Percentiles rank a stretch among this genome's conserved stretches.
These are phyloP conservation scores for Exocentrus adspersus DNA, from an alignment of 2,888 invertebrate genomes.

Conservation along the genomic window DNA sequence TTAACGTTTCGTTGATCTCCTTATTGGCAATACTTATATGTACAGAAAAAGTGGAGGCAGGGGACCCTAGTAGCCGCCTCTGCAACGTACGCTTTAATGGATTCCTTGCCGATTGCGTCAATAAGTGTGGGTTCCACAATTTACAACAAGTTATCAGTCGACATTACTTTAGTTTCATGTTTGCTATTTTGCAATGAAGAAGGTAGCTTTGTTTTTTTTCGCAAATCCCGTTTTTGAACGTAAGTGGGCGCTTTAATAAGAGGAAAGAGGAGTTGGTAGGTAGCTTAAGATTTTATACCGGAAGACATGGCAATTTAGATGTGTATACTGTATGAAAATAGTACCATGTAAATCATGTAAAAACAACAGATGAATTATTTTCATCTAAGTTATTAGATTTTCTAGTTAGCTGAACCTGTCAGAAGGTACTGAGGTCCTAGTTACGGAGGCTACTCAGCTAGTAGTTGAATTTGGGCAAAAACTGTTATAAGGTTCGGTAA, in stretches of 20 bases:
- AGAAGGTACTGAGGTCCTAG: too few relatives aligned
- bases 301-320: neutral
- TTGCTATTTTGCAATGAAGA: constrained; percentile 17
- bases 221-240: neutral
- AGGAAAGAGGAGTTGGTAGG: neutral
- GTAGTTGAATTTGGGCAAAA: too few relatives aligned
- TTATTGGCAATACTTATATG: constrained; percentile 21
- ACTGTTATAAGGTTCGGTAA: too few relatives aligned
- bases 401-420: too few relatives aligned
- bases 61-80: constrained; percentile 32
- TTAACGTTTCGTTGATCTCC: constrained; percentile 21
- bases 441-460: too few relatives aligned
- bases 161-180: constrained; percentile 21
- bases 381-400: too few relatives aligned
- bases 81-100: constrained; percentile 31
- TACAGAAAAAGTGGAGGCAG: constrained; percentile 19
- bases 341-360: too few relatives aligned
- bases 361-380: too few relatives aligned
- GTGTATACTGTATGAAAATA: too few relatives aligned
- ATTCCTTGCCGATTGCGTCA: constrained; percentile 40
- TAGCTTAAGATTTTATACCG: too few relatives aligned
- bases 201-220: neutral
- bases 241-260: neutral
- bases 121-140: constrained; percentile 36
- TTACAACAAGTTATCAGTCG: constrained; percentile 33